phyloP scores from a whole-genome alignment of 2,888 invertebrate species.

The Orthosia cruda region DNA sequence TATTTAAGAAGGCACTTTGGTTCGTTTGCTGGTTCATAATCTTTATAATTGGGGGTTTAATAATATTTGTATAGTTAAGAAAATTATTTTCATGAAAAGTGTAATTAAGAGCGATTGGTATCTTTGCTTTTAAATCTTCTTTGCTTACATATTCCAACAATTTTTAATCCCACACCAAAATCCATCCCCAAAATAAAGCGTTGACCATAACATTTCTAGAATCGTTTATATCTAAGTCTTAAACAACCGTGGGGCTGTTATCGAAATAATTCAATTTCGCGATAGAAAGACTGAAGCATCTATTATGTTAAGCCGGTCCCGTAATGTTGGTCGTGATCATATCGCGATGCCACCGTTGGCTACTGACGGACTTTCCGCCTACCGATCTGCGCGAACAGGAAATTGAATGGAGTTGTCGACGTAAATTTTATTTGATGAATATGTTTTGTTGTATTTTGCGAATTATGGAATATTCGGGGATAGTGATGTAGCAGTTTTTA shows the following conservation, averaged over 20 bases:
- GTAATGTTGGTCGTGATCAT: constrained; percentile 77
- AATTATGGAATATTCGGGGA: constrained; percentile 19
- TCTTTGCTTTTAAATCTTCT: not conserved
- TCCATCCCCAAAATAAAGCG: not conserved
- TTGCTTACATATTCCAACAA: not conserved
- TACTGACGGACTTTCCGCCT: constrained; percentile 79
- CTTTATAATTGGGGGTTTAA: constrained; percentile 49
- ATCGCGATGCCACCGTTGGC: constrained; percentile 80
- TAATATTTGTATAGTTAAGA: not conserved
- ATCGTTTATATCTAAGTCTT: constrained; percentile 18
- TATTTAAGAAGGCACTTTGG: constrained; percentile 44
- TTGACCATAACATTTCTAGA: constrained; percentile 4
- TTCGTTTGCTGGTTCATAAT: constrained; percentile 35
- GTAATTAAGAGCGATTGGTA: not conserved
- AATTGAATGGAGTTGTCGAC: constrained; percentile 65
- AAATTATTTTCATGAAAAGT: not conserved
- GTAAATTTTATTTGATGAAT: constrained; percentile 61
- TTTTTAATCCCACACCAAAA: not conserved
- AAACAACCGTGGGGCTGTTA: constrained; percentile 56
- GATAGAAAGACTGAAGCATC: constrained; percentile 62
- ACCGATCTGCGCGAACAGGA: constrained; percentile 68
- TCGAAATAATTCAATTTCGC: constrained; percentile 72
- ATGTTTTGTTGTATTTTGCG: constrained; percentile 53
- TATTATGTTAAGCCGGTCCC: constrained; percentile 70
- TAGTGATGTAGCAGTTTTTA: constrained; percentile 38